phyloP scores from a whole-genome alignment of 1,140 invertebrate genomes.

The Metaphire vulgaris region DNA sequence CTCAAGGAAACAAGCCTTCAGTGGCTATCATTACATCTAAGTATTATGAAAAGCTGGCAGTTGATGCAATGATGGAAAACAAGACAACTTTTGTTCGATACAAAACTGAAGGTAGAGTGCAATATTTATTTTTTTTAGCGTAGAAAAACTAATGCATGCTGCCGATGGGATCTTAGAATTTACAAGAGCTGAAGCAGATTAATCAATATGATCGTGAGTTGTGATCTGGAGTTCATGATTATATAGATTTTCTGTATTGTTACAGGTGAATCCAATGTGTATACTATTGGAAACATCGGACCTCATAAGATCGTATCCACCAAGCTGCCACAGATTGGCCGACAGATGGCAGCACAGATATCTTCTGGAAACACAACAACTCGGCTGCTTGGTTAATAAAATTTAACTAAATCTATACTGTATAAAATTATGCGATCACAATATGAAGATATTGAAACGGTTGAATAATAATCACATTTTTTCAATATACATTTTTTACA shows the following conservation, averaged over 20 bases:
- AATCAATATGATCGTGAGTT: too few species aligned
- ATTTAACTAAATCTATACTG: too few species aligned
- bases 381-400: slow-evolving; percentile 74
- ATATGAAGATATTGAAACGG: too few species aligned
- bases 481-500: too few species aligned
- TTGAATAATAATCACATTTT: too few species aligned
- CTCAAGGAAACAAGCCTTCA: slow-evolving; percentile 83
- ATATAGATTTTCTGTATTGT: too few species aligned
- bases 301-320: slow-evolving; percentile 90
- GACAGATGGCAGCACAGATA: slow-evolving; percentile 85
- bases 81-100: background rate
- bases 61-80: slow-evolving; percentile 8
- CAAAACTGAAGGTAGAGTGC: background rate
- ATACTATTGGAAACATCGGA: slow-evolving; percentile 92
- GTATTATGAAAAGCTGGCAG: slow-evolving; percentile 56
- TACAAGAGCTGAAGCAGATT: too few species aligned
- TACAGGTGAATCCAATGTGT: slow-evolving; percentile 97
- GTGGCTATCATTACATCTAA: slow-evolving; percentile 96
- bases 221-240: too few species aligned
- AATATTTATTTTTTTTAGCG: too few species aligned
- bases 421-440: too few species aligned
- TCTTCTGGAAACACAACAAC: slow-evolving; percentile 91
- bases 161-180: too few species aligned
- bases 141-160: too few species aligned
- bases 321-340: slow-evolving; percentile 92